Evolutionary conservation across 1,140 invertebrate genomes (phyloP), one percentile per base, ranked within the genome.

Genomic region (Drosophila truncata): DNA sequence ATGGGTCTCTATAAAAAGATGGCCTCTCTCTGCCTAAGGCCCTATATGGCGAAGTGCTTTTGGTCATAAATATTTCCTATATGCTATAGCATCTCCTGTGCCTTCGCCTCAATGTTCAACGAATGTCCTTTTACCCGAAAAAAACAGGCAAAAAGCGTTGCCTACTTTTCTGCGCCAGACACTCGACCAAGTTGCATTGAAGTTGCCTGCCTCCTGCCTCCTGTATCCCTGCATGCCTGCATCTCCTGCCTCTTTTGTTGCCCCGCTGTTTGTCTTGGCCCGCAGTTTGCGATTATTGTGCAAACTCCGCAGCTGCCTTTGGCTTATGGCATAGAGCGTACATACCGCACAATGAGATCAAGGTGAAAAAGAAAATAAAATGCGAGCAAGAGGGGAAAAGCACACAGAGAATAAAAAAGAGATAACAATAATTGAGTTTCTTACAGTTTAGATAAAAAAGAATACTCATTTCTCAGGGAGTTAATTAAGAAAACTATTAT

Each of bases 161-260:
- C 83, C 83, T 72, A 82, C 79, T 82, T 80, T 65, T 57, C 55
- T 35, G 83, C 65, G 79, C 66, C 63, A 52, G 37, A 49, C 71
- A 78, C 67, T 74, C 69, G 69, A 59, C 42, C 33, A 59, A 60
- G 66, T 60, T 67, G 58, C 70, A 79, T 65, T 46, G 57, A 74
- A 81, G 83, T 87, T 87, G 65, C 47, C 25, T 18, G 41, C 25
- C 25, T 42, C 18, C 20, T 14, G 3, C 42, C 41, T 46, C 13
- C 44, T n/a, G 50, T 33, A 39, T 25, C 14, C 61, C 57, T 66
- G 61, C 69, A 70, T 39, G n/a, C n/a, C 16, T n/a, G 49, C 33
- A 44, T 44, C 27, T n/a, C 5, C 25, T n/a, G n/a, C 29, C 52
- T 8, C 18, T n/a, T n/a, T 29, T 23, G 35, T 39, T 41, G 23